phyloP scores from a whole-genome alignment of 1,140 invertebrate genomes.

The Hycleus phaleratus region DNA sequence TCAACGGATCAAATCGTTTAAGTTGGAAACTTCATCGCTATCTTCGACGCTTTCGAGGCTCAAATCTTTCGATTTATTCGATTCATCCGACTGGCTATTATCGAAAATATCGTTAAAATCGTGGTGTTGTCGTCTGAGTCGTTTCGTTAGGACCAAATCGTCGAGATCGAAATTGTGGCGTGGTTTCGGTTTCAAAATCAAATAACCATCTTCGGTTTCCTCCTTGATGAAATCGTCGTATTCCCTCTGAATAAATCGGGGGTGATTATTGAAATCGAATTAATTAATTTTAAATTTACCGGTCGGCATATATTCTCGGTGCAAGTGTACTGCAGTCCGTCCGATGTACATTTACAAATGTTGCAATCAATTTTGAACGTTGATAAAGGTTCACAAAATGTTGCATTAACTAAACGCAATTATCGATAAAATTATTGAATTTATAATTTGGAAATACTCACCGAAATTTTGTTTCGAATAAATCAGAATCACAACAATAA shows the following conservation, averaged over 20 bases:
- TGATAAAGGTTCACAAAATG: conserved; percentile 1
- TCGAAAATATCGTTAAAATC: not conserved
- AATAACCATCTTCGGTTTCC: not conserved
- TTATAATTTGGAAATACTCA: not conserved
- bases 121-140: too few species aligned
- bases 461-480: not conserved
- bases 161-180: not conserved
- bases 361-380: conserved; percentile 8
- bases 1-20: too few species aligned
- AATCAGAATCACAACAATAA: not conserved
- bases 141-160: not conserved
- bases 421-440: too few species aligned
- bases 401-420: not conserved
- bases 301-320: not conserved
- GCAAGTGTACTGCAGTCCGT: conserved; percentile 5
- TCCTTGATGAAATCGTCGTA: not conserved
- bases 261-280: not conserved
- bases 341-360: not conserved
- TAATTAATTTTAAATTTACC: not conserved
- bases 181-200: not conserved
- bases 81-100: too few species aligned
- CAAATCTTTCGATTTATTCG: too few species aligned
- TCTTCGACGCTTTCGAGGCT: too few species aligned
- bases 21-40: too few species aligned
- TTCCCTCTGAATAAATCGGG: not conserved